Evolutionary conservation across 37 sponge, comb jelly and placozoan genomes (phyloP).

Genomic region (Spongia lamella): DNA sequence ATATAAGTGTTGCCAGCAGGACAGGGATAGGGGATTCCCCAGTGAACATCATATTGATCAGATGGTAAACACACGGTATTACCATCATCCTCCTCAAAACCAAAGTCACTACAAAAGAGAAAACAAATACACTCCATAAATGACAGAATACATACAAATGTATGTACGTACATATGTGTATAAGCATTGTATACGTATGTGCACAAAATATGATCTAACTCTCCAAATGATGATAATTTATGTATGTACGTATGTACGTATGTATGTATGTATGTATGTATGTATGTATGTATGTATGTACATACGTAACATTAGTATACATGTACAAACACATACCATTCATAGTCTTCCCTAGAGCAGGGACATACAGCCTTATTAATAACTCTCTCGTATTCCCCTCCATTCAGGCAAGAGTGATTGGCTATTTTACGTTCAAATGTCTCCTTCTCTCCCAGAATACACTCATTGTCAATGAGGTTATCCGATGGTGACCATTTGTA

Average conservation of each 20-base stretch:
- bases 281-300: too few relatives aligned
- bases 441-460: conserved; percentile 8
- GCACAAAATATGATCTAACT: too few relatives aligned
- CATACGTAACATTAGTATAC: too few relatives aligned
- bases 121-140: neutral
- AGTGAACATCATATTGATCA: neutral
- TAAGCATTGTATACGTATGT: too few relatives aligned
- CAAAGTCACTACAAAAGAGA: conserved; percentile 21
- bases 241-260: too few relatives aligned
- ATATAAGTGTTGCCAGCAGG: conserved; percentile 16
- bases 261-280: too few relatives aligned
- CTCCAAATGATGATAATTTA: too few relatives aligned
- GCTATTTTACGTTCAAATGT: conserved; percentile 9
- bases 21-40: conserved; percentile 29
- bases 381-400: conserved; percentile 8
- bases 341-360: conserved; percentile 33
- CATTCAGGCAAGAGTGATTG: conserved; percentile 9
- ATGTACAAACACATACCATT: too few relatives aligned
- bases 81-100: conserved; percentile 8
- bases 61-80: neutral
- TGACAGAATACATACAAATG: neutral
- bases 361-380: conserved; percentile 9
- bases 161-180: too few relatives aligned
- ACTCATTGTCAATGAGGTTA: conserved; percentile 10
- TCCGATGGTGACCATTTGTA: conserved; percentile 35